Conservation (phyloP, 2,797 vertebrate genomes). For the Rhyacichthys aspro region DNA sequence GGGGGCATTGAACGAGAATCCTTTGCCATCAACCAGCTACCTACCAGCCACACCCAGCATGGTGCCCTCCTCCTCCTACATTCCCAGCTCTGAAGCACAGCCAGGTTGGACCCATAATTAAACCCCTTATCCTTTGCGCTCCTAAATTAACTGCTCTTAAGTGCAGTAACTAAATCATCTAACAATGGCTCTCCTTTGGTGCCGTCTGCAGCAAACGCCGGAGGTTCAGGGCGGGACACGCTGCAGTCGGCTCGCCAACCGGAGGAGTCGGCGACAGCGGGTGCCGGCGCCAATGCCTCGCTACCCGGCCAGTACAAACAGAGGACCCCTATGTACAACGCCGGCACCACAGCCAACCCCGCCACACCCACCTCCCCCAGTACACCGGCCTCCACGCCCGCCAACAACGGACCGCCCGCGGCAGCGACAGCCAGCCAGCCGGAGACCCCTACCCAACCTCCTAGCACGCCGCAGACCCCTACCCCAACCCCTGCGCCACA, state of each 20-base stretch:
- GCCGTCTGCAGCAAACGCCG: conserved; percentile 76
- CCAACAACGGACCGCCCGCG: conserved; percentile 82
- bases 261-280: conserved; percentile 85
- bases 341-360: conserved; percentile 82
- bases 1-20: conserved; percentile 90
- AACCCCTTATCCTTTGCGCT: too few species aligned
- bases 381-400: conserved; percentile 82
- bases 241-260: conserved; percentile 88
- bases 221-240: conserved; percentile 86
- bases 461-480: conserved; percentile 77
- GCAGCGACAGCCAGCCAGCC: conserved; percentile 82
- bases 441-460: conserved; percentile 80
- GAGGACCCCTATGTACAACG: conserved; percentile 95
- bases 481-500: conserved; percentile 81
- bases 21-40: conserved; percentile 95
- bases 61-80: conserved; percentile 95
- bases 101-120: conserved; percentile 79
- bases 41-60: conserved; percentile 95
- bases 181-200: background rate
- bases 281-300: conserved; percentile 67
- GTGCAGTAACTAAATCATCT: too few species aligned
- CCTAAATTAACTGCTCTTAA: too few species aligned
- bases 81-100: conserved; percentile 92
- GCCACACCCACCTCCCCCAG: conserved; percentile 83
- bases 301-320: conserved; percentile 94